phyloP scores from a whole-genome alignment of 1,140 invertebrate genomes.

The Tetramorium alpestre region DNA sequence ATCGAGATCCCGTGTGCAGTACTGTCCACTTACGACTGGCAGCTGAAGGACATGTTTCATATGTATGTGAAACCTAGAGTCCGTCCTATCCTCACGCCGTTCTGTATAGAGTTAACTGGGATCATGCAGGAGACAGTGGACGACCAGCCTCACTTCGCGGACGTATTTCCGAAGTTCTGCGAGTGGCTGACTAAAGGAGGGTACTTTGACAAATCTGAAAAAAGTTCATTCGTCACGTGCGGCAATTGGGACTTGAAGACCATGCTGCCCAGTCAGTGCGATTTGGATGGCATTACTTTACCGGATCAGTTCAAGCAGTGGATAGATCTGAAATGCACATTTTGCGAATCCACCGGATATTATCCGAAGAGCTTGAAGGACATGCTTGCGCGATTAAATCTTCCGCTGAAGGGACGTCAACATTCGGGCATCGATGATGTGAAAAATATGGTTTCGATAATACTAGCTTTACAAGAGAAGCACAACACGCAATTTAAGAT shows the following conservation, averaged over 20 bases:
- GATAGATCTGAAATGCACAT: conserved; percentile 88
- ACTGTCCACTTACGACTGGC: conserved; percentile 86
- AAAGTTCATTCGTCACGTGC: conserved; percentile 87
- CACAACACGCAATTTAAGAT: conserved; percentile 75
- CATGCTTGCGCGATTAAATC: conserved; percentile 77
- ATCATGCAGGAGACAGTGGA: conserved; percentile 84
- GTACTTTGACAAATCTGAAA: conserved; percentile 73
- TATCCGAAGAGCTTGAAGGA: conserved; percentile 79
- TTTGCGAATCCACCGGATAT: conserved; percentile 69
- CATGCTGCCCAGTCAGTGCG: conserved; percentile 88
- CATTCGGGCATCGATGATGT: conserved; percentile 83
- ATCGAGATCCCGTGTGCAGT: conserved; percentile 90
- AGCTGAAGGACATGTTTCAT: conserved; percentile 87
- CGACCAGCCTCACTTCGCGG: conserved; percentile 79
- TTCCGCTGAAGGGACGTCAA: conserved; percentile 76
- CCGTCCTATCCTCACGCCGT: conserved; percentile 85
- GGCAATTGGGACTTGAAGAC: conserved; percentile 89
- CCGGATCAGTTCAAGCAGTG: conserved; percentile 86
- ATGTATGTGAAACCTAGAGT: conserved; percentile 87
- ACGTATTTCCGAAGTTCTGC: conserved; percentile 79
- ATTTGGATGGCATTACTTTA: conserved; percentile 82
- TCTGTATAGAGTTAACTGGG: conserved; percentile 87
- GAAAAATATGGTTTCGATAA: conserved; percentile 79
- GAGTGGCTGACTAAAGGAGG: conserved; percentile 78
- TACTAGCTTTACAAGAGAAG: conserved; percentile 67